phyloP scores from a whole-genome alignment of 2,797 vertebrate genomes.

The Nannoperca australis region DNA sequence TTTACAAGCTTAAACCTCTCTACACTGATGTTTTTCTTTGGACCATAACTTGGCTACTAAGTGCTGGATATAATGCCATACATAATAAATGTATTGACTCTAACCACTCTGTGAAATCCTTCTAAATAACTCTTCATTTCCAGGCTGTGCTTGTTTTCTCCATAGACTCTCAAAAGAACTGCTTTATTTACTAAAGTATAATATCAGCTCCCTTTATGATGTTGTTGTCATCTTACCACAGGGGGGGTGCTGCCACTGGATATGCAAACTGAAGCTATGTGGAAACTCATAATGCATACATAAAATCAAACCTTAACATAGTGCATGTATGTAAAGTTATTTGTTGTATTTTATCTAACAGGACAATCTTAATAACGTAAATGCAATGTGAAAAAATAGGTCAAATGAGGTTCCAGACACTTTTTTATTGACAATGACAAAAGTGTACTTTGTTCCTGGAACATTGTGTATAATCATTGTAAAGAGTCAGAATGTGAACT shows the following conservation, averaged over 20 bases:
- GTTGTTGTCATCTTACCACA: background rate
- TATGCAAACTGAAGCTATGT: background rate
- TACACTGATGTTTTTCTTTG: constrained; percentile 15
- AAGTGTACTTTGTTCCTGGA: constrained; percentile 3
- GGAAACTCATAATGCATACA: background rate
- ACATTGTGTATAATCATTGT: background rate
- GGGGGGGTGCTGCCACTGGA: background rate
- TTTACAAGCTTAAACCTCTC: constrained; percentile 4
- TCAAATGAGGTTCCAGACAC: background rate
- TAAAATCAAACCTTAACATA: background rate
- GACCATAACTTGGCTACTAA: constrained; percentile 6
- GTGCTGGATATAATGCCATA: constrained; percentile 36
- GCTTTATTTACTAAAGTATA: background rate
- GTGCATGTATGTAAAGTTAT: background rate
- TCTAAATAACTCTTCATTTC: constrained; percentile 30
- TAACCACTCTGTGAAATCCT: constrained; percentile 20
- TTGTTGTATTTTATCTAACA: background rate
- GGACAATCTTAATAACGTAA: background rate
- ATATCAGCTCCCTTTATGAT: background rate
- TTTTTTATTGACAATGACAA: background rate
- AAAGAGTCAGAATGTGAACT: background rate
- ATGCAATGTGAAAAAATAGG: background rate
- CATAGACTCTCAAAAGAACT: background rate
- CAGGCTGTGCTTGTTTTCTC: constrained; percentile 3
- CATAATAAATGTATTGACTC: constrained; percentile 16